These are phyloP conservation scores for Cataglyphis cursor DNA, from an alignment of 2,888 invertebrate genomes.

Conservation along the genomic window DNA sequence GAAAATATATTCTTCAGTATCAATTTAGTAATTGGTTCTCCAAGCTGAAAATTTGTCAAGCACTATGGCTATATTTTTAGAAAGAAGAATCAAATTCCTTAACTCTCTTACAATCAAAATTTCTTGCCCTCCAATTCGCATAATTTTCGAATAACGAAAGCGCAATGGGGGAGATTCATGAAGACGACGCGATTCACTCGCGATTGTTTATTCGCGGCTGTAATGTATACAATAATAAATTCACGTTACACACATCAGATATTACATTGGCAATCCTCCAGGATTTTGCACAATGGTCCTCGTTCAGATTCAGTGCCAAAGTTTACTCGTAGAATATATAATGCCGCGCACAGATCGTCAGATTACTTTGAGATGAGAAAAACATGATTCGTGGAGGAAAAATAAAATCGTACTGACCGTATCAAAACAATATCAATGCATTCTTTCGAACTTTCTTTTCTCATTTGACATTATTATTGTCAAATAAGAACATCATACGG, in stretches of 20 bases:
- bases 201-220: conserved; percentile 56
- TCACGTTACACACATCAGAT: conserved; percentile 45
- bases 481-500: neutral
- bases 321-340: conserved; percentile 41
- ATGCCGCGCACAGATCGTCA: neutral
- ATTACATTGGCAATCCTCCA: conserved; percentile 64
- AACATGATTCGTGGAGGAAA: neutral
- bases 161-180: neutral
- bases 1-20: neutral
- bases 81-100: neutral
- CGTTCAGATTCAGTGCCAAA: conserved; percentile 45
- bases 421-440: neutral
- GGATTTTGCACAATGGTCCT: conserved; percentile 43
- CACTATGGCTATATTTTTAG: neutral
- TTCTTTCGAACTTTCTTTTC: neutral
- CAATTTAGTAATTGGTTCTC: neutral
- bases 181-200: neutral
- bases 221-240: conserved; percentile 34
- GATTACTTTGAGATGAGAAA: neutral
- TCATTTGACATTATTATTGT: conserved; percentile 7
- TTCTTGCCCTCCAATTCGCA: neutral
- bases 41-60: neutral
- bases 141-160: neutral
- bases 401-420: neutral
- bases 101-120: conserved; percentile 8